These are phyloP conservation scores for Marasmarcha lunaedactyla DNA, from an alignment of 2,888 invertebrate genomes.

Conservation along the genomic window DNA sequence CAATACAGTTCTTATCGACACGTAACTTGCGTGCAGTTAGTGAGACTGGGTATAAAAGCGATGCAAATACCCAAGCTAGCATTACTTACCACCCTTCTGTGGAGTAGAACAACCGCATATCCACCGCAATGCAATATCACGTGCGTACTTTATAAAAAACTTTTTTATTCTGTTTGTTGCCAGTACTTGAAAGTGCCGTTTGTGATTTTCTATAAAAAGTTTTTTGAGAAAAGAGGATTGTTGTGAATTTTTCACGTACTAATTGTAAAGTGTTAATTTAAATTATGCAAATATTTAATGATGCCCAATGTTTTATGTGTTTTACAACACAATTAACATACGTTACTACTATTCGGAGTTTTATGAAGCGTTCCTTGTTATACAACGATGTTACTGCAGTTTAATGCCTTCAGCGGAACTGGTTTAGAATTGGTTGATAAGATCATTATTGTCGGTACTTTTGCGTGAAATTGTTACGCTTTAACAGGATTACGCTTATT, in stretches of 20 bases:
- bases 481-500: conserved; percentile 3
- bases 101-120: conserved; percentile 34
- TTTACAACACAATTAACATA: background rate
- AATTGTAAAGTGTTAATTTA: background rate
- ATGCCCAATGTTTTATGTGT: background rate
- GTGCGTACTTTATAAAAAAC: conserved; percentile 35
- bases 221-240: no score
- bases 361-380: conserved; percentile 43
- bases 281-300: background rate
- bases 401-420: conserved; percentile 30
- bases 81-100: conserved; percentile 57
- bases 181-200: no score
- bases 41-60: conserved; percentile 66
- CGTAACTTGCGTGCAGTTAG: conserved; percentile 52
- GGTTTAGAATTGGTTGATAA: conserved; percentile 22
- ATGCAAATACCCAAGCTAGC: conserved; percentile 61
- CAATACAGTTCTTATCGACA: conserved; percentile 33
- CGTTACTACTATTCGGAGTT: background rate
- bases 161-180: background rate
- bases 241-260: background rate
- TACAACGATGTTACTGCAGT: conserved; percentile 26
- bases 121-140: conserved; percentile 52
- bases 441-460: background rate
- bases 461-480: background rate
- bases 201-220: no score